These are phyloP conservation scores for Aplysia californica DNA, from an alignment of 1,140 invertebrate genomes.

Conservation along the genomic window DNA sequence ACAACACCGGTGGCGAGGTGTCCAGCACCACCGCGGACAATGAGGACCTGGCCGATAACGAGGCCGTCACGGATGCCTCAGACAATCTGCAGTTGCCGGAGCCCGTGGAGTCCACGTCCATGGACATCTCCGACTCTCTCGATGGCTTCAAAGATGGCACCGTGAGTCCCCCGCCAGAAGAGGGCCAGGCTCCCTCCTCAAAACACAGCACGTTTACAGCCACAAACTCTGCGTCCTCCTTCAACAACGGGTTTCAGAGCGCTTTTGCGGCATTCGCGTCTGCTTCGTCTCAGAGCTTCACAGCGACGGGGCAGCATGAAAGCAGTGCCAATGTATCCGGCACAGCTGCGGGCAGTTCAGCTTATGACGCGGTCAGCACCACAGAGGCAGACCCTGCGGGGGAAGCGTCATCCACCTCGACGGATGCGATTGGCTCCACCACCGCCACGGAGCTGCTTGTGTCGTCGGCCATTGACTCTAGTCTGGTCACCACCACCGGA, in stretches of 20 bases:
- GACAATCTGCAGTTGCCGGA: neutral
- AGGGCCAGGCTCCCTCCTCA: neutral
- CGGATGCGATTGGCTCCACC: neutral
- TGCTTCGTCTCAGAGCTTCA: neutral
- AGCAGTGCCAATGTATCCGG: too few species aligned
- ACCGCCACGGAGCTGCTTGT: neutral
- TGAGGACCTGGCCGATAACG: too few species aligned
- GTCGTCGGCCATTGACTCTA: constrained; percentile 21
- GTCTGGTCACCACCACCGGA: constrained; percentile 9
- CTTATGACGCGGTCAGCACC: neutral
- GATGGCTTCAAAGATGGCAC: constrained; percentile 1
- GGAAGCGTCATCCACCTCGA: neutral
- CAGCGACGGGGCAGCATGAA: too few species aligned
- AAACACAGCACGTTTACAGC: neutral
- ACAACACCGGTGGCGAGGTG: neutral
- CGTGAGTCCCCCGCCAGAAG: too few species aligned
- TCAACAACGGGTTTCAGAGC: neutral
- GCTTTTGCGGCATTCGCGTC: constrained; percentile 25
- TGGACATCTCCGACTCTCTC: constrained; percentile 3
- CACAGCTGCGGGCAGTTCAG: neutral
- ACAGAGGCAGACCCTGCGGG: neutral
- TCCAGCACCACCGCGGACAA: constrained; percentile 15
- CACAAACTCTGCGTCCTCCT: too few species aligned
- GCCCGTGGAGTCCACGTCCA: constrained; percentile 12
- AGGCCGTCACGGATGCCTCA: too few species aligned